phyloP scores from a whole-genome alignment of 1,140 invertebrate genomes.

The Ips nitidus region DNA sequence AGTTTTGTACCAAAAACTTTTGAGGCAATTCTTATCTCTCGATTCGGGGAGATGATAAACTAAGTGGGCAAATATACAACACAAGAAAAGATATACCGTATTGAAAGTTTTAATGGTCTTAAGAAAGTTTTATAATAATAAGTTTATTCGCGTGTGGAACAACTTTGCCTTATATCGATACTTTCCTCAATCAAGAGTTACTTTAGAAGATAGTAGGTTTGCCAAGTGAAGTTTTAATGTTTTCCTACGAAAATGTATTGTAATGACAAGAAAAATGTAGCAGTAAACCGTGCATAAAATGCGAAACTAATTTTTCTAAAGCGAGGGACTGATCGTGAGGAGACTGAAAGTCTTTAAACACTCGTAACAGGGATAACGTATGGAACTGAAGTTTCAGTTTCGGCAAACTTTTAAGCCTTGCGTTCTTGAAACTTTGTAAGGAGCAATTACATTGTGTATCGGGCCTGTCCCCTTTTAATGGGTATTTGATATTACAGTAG shows the following conservation, averaged over 20 bases:
- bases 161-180: neutral
- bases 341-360: neutral
- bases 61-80: too few relatives aligned
- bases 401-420: neutral
- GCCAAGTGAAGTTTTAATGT: neutral
- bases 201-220: neutral
- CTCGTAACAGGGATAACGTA: neutral
- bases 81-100: neutral
- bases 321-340: neutral
- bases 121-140: slow-evolving; percentile 5
- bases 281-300: too few relatives aligned
- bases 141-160: neutral
- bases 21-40: too few relatives aligned
- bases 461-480: slow-evolving; percentile 1
- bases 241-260: too few relatives aligned
- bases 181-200: neutral
- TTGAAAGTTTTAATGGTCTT: slow-evolving; percentile 17
- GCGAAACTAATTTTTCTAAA: too few relatives aligned
- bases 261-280: too few relatives aligned
- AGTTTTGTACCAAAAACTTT: too few relatives aligned
- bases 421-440: slow-evolving; percentile 4
- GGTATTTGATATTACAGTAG: neutral
- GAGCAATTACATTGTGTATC: slow-evolving; percentile 10
- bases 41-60: too few relatives aligned
- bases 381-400: neutral